Percentiles rank a stretch among this genome's conserved stretches.
Evolutionary conservation across 1,140 invertebrate genomes (phyloP).

Genomic region (Camponotus floridanus): DNA sequence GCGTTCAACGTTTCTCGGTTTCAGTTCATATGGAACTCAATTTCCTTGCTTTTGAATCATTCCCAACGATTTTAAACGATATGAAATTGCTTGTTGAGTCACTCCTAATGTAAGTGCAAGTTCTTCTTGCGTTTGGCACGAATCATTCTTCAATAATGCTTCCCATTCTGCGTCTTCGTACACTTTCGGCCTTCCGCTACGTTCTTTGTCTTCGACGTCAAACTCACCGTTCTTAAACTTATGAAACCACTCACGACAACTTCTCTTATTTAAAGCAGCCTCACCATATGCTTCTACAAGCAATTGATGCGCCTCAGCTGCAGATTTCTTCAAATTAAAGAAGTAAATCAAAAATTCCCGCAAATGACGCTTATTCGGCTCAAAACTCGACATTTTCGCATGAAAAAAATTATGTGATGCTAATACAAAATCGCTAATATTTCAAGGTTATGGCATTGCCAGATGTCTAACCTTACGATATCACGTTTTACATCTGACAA

Average conservation of each 20-base stretch:
- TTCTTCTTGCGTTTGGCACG: conserved; percentile 38
- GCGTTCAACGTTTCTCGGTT: conserved; percentile 9
- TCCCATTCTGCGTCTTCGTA: conserved; percentile 47
- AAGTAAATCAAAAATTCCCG: conserved; percentile 12
- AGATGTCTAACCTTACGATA: neutral
- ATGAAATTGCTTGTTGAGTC: conserved; percentile 5
- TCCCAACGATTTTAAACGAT: neutral
- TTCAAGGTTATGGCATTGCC: neutral
- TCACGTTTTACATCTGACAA: neutral
- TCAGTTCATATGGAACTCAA: conserved; percentile 16
- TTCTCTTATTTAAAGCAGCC: conserved; percentile 49
- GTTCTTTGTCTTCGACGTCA: too few species aligned
- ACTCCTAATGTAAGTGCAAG: neutral
- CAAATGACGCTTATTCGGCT: conserved; percentile 15
- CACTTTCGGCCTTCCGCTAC: too few species aligned
- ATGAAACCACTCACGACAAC: conserved; percentile 55
- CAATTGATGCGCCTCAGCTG: conserved; percentile 20
- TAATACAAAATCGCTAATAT: neutral
- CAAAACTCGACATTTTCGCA: neutral
- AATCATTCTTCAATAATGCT: conserved; percentile 49
- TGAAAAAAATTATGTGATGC: neutral
- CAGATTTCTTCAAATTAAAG: conserved; percentile 29
- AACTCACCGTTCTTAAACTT: conserved; percentile 48
- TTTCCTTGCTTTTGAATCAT: conserved; percentile 20
- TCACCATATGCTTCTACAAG: conserved; percentile 47